phyloP scores from a whole-genome alignment of 2,888 invertebrate genomes.

The Boloria selene region DNA sequence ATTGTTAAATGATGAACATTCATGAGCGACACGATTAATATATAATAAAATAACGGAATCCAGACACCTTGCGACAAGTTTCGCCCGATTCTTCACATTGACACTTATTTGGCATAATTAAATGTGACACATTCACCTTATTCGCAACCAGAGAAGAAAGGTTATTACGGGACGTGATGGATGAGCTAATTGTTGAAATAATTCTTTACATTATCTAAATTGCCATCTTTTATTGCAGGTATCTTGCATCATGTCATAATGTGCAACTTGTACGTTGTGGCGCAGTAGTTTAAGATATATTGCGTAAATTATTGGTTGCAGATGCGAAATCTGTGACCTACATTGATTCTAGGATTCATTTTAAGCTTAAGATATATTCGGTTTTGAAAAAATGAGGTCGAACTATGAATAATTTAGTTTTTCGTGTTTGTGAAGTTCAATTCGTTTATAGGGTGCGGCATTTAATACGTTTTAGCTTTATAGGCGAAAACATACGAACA shows the following conservation, averaged over 20 bases:
- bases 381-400: not conserved
- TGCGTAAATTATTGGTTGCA: constrained; percentile 37
- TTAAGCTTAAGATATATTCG: not conserved
- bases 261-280: constrained; percentile 22
- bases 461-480: too few relatives aligned
- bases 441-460: not conserved
- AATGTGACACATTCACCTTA: constrained; percentile 45
- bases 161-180: not conserved
- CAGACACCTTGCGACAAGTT: constrained; percentile 45
- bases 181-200: constrained; percentile 13
- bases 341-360: constrained; percentile 30
- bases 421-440: not conserved
- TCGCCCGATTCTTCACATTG: constrained; percentile 36
- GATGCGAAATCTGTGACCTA: constrained; percentile 39
- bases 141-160: constrained; percentile 31
- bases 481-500: too few relatives aligned
- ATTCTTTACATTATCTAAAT: constrained; percentile 23
- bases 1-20: constrained; percentile 48
- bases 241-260: constrained; percentile 26
- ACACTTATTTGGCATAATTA: constrained; percentile 45
- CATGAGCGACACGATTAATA: constrained; percentile 41
- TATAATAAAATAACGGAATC: constrained; percentile 47
- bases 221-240: constrained; percentile 17
- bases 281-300: constrained; percentile 31
- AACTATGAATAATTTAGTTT: not conserved